Percentiles rank a stretch among this genome's conserved stretches.
Conservation (phyloP, 2,113 vertebrate genomes). For the Azemiops feae region DNA sequence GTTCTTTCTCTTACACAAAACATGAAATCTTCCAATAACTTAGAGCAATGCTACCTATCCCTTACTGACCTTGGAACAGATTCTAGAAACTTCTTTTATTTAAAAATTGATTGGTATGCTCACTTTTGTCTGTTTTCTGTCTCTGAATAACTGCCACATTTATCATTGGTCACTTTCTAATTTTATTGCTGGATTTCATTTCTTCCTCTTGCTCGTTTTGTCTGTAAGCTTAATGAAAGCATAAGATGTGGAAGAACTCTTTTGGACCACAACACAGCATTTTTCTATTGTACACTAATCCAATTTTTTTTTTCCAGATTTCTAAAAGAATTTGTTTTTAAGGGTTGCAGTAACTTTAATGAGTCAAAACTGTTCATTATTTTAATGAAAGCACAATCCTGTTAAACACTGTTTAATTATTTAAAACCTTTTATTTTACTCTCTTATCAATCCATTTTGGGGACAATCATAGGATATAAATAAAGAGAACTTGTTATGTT, state of each 20-base stretch:
- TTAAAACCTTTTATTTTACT: not conserved
- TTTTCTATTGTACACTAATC: not conserved
- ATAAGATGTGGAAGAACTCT: not conserved
- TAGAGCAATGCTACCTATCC: constrained; percentile 2
- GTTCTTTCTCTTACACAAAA: constrained; percentile 1
- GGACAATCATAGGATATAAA: not conserved
- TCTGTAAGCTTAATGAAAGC: not conserved
- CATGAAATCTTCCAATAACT: constrained; percentile 8
- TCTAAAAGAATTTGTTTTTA: not conserved
- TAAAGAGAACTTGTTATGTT: not conserved
- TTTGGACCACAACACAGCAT: not conserved
- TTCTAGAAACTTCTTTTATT: constrained; percentile 22
- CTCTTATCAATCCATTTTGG: not conserved
- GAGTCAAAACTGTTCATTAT: not conserved
- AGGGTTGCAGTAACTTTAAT: not conserved
- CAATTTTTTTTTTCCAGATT: not conserved
- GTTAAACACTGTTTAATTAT: not conserved
- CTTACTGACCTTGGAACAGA: constrained; percentile 6
- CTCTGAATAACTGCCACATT: constrained; percentile 3
- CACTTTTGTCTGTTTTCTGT: not conserved
- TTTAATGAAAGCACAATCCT: not conserved
- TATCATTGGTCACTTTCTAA: not conserved
- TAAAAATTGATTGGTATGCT: constrained; percentile 4
- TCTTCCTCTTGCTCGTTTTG: not conserved
- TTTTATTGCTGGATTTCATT: not conserved